Base-by-base conservation (phyloP, 2,797 vertebrate species). In the Naso thynnoides region DNA sequence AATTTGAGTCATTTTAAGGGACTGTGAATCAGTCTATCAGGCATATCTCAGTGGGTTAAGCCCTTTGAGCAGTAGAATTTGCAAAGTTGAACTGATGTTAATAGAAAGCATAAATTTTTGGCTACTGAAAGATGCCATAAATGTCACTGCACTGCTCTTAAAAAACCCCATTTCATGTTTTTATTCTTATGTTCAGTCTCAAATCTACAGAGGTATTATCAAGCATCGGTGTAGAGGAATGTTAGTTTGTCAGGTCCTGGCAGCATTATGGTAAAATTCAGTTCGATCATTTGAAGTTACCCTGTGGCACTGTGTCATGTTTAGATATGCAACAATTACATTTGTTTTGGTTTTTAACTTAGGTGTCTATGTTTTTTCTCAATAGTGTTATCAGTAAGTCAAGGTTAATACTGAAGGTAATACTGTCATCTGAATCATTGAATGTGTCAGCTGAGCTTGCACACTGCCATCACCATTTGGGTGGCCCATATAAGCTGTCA, bases 381-480 rank as follows among this genome's bases (percentile, higher is more conserved):
- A 14, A 4, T 42, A 6, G 10, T 8, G 6, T 47, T 1, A 8
- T 13, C 10, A 72, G 50, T 29, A 14, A 49, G 53, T 9, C 4
- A 36, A 54, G 24, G 23, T 45, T 16, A 44, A 57, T 16, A 23
- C 55, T 57, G 50, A 36, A 64, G 54, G 61, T 44, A 54, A 21
- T 39, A 59, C 18, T 26, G 39, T 36, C 39, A 36, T 65, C 36
- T 60, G 65, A 66, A 55, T 73, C 68, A 69, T 64, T 58, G 48
- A 29, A 21, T 50, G 27, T 73, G 71, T 79, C 81, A 73, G 73
- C 81, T 79, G 81, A 76, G 81, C 50, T 73, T 73, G 81, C 72
- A 79, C 54, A 52, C 72, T 83, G 81, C 73, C 81, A 76, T 69
- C 64, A 42, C 44, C 69, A 83, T 79, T 65, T 48, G 69, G 81